Conservation (phyloP, 1,140 invertebrate species). For the Tetramorium simillimum region DNA sequence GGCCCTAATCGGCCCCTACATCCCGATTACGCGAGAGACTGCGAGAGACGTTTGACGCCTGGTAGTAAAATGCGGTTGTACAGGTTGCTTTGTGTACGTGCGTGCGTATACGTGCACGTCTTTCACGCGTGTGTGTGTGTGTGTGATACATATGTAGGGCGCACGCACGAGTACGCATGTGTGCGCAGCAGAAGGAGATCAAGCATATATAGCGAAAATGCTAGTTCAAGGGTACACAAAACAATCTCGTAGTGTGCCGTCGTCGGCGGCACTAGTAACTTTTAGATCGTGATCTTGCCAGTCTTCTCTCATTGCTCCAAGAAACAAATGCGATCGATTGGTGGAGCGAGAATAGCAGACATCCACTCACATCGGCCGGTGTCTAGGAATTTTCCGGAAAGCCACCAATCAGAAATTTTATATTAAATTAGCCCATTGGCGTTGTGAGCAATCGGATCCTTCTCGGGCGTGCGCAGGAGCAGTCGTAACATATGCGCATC, state of each 20-base stretch:
- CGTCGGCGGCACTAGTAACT: not conserved
- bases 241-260: not conserved
- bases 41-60: slow-evolving; percentile 19
- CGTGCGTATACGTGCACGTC: no score
- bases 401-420: no score
- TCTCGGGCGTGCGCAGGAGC: no score
- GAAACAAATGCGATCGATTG: no score
- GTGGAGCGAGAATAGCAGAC: no score
- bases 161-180: not conserved
- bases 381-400: no score
- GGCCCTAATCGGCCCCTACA: not conserved
- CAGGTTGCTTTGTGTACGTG: not conserved
- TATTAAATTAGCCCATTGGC: no score
- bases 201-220: not conserved
- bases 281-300: not conserved
- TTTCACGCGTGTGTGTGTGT: no score
- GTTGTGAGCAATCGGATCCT: no score
- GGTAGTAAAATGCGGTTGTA: slow-evolving; percentile 5
- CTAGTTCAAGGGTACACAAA: slow-evolving; percentile 24
- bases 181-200: not conserved
- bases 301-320: no score
- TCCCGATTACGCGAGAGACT: slow-evolving; percentile 5
- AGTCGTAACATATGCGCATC: no score
- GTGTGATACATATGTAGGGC: not conserved
- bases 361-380: no score